Base-by-base conservation (phyloP, 1,140 invertebrate species). In the Euura saliciscinereae region DNA sequence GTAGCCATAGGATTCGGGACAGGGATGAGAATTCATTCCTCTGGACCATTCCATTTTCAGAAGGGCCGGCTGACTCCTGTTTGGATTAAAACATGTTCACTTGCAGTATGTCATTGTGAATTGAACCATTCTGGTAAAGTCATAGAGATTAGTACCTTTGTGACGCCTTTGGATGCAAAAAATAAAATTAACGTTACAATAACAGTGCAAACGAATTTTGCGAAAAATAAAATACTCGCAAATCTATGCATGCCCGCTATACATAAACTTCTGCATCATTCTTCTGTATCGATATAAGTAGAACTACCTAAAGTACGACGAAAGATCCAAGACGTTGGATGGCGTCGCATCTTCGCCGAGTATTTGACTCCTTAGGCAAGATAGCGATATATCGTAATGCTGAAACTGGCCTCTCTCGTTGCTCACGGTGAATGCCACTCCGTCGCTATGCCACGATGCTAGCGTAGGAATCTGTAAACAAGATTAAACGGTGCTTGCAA, bases 331-430 rank as follows among this genome's bases (percentile, higher is more conserved):
- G 72, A 94, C 85, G 78, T 86, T 90, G 2, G 89, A 84, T 44
- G 92, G 90, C 44, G 88, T 88, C 6, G 90, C 87, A 79, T 93
- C 93, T 84, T 95, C 93, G 71, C 88, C 90, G 42, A 92, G 83
- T 70, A 94, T 84, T 81, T 95, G 93, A 78, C 91, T 89, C 78
- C 90, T 91, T 67, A 95, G 86, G 69, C 90, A 90, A 42, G 90
- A 89, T 69, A 95, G 85, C 28, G 93, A 91, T 73, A 92, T 88
- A 79, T 96, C 94, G 84, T 93, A 94, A 83, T 93, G 93, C 87
- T 95, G 94, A 70, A 95, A 87, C 78, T 94, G 92, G 6, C 93
- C 92, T 75, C 90, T 87, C 74, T 93, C 91, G 84, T 94, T 95
- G 8, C 90, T 90, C 45, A 94, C 88, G 13, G 92, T 88, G 59